Evolutionary conservation across 2,797 vertebrate species (phyloP), one percentile per base, ranked within the genome.

Genomic region (Kryptolebias ocellatus): DNA sequence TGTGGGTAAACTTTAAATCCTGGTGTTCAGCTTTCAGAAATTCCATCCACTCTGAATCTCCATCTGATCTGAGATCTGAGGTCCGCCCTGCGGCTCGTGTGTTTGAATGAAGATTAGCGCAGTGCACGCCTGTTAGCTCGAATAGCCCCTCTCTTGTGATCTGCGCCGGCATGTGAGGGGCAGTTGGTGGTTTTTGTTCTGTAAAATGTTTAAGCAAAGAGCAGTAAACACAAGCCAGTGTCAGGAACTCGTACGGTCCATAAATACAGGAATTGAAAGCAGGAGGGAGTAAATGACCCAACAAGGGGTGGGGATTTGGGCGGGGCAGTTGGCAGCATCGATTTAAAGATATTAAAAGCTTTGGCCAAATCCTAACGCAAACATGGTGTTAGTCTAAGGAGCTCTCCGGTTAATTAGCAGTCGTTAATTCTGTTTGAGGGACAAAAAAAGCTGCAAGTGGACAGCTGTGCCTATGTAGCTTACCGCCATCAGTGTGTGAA

Each of bases 201-300:
- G 51, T 78, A 49, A 72, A 77, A 74, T 3, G 4, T 83, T 83
- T 75, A 83, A 72, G 71, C 76, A 78, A 56, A 72, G 72, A 74
- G 76, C 74, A 60, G 80, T 89, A 77, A 90, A 89, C 86, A 74
- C 79, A 31, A 52, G 66, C 56, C 17, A 60, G 56, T 83, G 78
- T 87, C 74, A 87, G 79, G 80, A 84, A 83, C 85, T 78, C 29
- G 60, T 85, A 71, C 85, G 89, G 78, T 89, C 88, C 84, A 88
- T 83, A 90, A 93, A 92, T 91, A 92, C 53, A 70, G 60, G 58
- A 81, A 87, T 63, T 76, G 72, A 83, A 73, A 80, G 63, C 60
- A 42, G 75, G 78, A 71, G 65, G 70, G 78, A 64, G 76, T 61
- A 74, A 78, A 83, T 84, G 77, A 72, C 64, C 53, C 50, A 53